A percentile compares a stretch with the other conserved stretches of the same genome.
phyloP scores from a whole-genome alignment of 2,113 vertebrate species.

The Anguilla rostrata region DNA sequence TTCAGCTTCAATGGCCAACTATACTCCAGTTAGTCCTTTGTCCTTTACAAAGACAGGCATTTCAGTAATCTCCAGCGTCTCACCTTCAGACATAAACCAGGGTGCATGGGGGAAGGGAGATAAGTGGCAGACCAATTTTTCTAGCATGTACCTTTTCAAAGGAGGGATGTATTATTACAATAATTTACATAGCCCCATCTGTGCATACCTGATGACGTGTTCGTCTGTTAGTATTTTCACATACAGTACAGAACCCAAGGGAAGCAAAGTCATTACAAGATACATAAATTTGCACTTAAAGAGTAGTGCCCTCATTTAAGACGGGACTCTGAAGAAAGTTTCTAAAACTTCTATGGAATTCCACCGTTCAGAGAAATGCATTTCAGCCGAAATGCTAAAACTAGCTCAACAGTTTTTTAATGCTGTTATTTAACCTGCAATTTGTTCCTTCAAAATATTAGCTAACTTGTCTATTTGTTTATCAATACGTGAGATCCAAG shows the following conservation, averaged over 20 bases:
- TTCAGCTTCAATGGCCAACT: neutral
- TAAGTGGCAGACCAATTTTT: neutral
- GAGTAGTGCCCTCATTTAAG: neutral
- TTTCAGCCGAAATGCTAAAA: neutral
- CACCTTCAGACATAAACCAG: neutral
- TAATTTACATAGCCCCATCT: neutral
- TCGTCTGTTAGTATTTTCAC: neutral
- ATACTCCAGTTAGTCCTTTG: slow-evolving; percentile 10
- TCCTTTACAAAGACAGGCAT: slow-evolving; percentile 7
- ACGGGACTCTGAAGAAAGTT: neutral
- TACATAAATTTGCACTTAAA: neutral
- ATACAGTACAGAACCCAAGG: neutral
- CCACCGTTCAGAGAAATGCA: neutral
- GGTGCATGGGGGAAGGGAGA: neutral
- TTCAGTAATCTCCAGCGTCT: neutral
- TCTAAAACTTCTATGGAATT: neutral
- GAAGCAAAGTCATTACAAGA: neutral
- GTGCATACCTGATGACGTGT: neutral
- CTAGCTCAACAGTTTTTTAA: neutral
- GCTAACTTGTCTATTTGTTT: neutral
- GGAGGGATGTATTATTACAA: neutral
- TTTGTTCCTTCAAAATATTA: neutral
- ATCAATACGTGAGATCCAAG: no score
- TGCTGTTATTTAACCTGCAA: neutral
- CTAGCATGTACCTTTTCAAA: neutral